Evolutionary conservation across 2,888 invertebrate species (phyloP).

Genomic region (Lasioglossum zephyrum): DNA sequence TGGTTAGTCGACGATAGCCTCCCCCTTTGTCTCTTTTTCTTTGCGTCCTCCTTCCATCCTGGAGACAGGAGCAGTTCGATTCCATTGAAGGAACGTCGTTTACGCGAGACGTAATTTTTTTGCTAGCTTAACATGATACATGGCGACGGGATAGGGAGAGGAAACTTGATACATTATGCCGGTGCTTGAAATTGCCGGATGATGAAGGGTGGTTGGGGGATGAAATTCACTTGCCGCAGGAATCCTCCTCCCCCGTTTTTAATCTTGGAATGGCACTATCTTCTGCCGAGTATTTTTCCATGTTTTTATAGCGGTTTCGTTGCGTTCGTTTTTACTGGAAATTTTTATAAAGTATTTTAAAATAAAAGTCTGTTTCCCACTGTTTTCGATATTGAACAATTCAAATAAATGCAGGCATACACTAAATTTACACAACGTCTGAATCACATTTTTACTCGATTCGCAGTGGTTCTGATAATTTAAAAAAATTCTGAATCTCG

Average conservation of each 20-base stretch:
- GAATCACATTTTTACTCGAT: background rate
- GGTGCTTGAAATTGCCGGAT: constrained; percentile 11
- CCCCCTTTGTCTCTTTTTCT: constrained; percentile 19
- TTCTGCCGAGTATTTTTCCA: background rate
- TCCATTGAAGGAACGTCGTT: constrained; percentile 35
- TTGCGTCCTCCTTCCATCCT: constrained; percentile 1
- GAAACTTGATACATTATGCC: constrained; percentile 31
- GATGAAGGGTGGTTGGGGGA: background rate
- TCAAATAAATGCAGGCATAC: background rate
- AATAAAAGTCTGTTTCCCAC: background rate
- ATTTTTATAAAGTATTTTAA: background rate
- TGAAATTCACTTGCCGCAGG: background rate
- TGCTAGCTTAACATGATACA: background rate
- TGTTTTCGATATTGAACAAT: background rate
- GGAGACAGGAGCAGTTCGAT: constrained; percentile 26
- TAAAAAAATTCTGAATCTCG: background rate
- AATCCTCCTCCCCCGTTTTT: background rate
- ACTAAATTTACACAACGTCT: too few species aligned
- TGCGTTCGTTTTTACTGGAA: background rate
- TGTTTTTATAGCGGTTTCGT: background rate
- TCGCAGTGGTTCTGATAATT: background rate
- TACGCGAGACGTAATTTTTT: constrained; percentile 31
- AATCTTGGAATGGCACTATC: background rate
- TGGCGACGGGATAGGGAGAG: background rate
- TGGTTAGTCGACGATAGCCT: constrained; percentile 54